A percentile compares a stretch with the other conserved stretches of the same genome.
phyloP scores from a whole-genome alignment of 2,888 invertebrate species.

The Stictocephala bisonia region DNA sequence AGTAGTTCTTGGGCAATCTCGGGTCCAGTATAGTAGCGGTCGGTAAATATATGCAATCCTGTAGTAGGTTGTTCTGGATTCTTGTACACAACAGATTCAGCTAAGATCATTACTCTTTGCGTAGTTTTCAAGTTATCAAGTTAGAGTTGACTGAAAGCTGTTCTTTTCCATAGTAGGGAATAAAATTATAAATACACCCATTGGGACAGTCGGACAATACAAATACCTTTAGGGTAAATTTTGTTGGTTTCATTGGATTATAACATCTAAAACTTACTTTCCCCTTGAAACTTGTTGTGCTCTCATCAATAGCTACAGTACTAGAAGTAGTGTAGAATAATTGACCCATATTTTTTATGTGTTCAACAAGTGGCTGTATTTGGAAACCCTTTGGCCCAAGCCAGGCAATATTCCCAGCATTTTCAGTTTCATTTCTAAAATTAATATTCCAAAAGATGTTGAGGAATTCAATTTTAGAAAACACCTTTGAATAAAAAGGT shows the following conservation, averaged over 20 bases:
- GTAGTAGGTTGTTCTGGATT: constrained; percentile 1
- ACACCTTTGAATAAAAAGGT: too few species aligned
- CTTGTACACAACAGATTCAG: background rate
- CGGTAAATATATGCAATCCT: background rate
- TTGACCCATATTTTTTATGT: too few species aligned
- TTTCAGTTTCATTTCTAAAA: too few species aligned
- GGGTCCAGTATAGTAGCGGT: constrained; percentile 5
- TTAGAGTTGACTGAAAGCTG: background rate
- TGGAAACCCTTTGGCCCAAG: too few species aligned
- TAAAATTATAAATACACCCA: background rate
- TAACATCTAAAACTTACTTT: background rate
- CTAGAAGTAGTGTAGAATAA: too few species aligned
- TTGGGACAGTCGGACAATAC: background rate
- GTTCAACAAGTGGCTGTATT: too few species aligned
- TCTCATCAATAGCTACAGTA: background rate
- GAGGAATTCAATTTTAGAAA: too few species aligned
- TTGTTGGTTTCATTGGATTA: background rate
- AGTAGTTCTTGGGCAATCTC: constrained; percentile 13
- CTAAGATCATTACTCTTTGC: background rate
- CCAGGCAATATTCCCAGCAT: too few species aligned
- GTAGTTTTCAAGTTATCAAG: constrained; percentile 18
- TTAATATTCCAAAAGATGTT: too few species aligned
- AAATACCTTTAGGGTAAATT: background rate
- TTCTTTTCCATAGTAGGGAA: background rate
- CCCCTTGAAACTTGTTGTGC: background rate